Percentiles rank a stretch among this genome's conserved stretches.
These are phyloP conservation scores for Myiothlypis coronata DNA, from an alignment of 2,797 vertebrate genomes.

Conservation along the genomic window DNA sequence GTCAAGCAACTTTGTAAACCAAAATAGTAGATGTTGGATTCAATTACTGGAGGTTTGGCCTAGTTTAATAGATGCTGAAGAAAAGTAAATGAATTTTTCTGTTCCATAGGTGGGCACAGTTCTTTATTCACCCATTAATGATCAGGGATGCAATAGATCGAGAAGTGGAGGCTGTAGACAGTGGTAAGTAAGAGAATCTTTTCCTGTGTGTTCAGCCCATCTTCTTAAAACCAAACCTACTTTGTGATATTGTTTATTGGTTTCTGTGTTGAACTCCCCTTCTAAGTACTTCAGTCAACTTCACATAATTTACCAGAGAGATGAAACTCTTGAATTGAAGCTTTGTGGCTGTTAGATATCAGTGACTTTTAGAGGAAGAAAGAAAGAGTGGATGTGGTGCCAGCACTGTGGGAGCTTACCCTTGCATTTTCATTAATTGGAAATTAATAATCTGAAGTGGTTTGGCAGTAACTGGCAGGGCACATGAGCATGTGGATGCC, in stretches of 20 bases:
- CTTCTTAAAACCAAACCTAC: neutral
- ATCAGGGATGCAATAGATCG: slow-evolving; percentile 91
- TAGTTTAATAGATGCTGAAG: neutral
- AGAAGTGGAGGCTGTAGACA: slow-evolving; percentile 96
- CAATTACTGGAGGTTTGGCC: rapidly evolving
- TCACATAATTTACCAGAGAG: neutral
- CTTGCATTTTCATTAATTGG: neutral
- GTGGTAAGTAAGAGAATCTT: slow-evolving; percentile 85
- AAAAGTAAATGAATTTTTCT: neutral
- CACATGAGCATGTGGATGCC: neutral
- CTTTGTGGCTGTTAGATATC: neutral
- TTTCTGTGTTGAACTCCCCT: neutral
- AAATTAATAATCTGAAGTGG: neutral
- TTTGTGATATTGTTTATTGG: neutral
- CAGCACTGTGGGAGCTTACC: neutral
- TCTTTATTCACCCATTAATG: slow-evolving; percentile 95
- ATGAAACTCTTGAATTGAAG: neutral
- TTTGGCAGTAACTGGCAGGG: neutral
- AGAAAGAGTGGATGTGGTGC: neutral
- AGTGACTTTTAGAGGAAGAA: neutral
- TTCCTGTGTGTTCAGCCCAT: neutral
- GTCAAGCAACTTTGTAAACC: neutral
- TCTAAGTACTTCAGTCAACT: neutral
- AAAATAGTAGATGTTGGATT: neutral
- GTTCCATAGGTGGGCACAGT: slow-evolving; percentile 90